These are phyloP conservation scores for Notothenia rossii DNA, from an alignment of 2,113 vertebrate genomes.

Conservation along the genomic window DNA sequence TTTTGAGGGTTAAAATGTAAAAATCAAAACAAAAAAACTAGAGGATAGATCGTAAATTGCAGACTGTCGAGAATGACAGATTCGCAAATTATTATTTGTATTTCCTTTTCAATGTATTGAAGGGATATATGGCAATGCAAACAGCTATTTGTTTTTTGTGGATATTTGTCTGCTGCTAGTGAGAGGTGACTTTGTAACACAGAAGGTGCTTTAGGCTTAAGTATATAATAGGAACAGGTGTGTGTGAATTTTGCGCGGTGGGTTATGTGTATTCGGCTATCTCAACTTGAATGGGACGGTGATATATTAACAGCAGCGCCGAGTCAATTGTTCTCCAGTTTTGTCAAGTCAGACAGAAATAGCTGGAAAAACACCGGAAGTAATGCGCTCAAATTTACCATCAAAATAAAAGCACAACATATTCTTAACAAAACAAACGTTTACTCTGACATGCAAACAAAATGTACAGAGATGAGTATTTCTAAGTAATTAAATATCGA, in stretches of 20 bases:
- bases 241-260: not conserved
- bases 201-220: too few relatives aligned
- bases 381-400: not conserved
- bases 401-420: constrained; percentile 43
- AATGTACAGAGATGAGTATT: not conserved
- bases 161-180: not conserved
- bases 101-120: not conserved
- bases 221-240: not conserved
- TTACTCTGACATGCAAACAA: not conserved
- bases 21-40: not conserved
- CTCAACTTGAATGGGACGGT: constrained; percentile 50
- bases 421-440: not conserved
- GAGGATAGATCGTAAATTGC: not conserved
- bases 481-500: not conserved
- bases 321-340: constrained; percentile 23
- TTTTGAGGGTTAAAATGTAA: not conserved
- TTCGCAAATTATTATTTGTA: not conserved
- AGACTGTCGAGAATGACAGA: not conserved
- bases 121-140: not conserved
- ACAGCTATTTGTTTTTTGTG: not conserved
- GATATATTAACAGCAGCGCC: constrained; percentile 14
- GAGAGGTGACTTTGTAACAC: not conserved
- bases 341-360: constrained; percentile 52
- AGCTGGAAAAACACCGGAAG: constrained; percentile 18
- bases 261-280: not conserved